A percentile compares a stretch with the other conserved stretches of the same genome.
These are phyloP conservation scores for Rhegmatorhina hoffmannsi DNA, from an alignment of 2,113 vertebrate species.

Conservation along the genomic window DNA sequence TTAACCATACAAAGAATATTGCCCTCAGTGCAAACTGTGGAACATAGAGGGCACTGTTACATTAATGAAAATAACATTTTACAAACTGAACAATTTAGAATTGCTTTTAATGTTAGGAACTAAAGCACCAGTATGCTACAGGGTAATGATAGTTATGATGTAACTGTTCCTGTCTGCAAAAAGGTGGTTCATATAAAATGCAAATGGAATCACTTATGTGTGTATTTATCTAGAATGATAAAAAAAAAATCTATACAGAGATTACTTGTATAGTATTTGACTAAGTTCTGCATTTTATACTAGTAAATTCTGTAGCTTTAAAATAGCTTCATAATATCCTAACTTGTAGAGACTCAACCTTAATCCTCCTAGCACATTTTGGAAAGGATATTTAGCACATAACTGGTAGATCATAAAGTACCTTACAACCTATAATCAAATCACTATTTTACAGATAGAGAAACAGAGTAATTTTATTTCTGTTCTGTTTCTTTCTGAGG, in stretches of 20 bases:
- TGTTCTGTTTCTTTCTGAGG: background rate
- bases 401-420: background rate
- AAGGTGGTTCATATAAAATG: background rate
- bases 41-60: conserved; percentile 71
- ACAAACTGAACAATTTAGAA: background rate
- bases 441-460: background rate
- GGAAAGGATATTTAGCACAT: background rate
- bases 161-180: background rate
- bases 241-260: background rate
- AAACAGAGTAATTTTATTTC: background rate
- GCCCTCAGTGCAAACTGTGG: conserved; percentile 18
- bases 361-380: background rate
- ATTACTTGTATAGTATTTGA: background rate
- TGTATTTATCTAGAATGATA: background rate
- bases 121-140: background rate
- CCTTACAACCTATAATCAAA: background rate
- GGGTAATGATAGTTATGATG: background rate
- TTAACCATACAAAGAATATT: background rate
- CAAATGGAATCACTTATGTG: background rate
- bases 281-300: background rate
- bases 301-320: background rate
- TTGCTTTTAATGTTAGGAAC: background rate
- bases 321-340: background rate
- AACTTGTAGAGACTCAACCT: background rate
- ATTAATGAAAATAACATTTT: conserved; percentile 60